Conservation (phyloP, 2,113 vertebrate species). For the Catharus minimus region DNA sequence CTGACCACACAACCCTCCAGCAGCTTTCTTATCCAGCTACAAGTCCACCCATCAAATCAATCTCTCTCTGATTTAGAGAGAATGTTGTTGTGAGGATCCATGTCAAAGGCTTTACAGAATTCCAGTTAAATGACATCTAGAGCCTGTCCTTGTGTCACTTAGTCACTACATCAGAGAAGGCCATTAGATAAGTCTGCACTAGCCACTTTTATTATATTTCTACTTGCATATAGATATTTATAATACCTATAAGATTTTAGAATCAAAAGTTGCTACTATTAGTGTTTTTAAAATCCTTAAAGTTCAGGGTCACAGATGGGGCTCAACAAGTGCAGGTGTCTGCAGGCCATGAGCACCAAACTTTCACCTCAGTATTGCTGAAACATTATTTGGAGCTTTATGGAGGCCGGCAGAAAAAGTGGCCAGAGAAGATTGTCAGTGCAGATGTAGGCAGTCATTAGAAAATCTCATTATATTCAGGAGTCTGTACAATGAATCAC, state of each 20-base stretch:
- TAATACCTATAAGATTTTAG: neutral
- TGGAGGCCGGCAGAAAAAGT: neutral
- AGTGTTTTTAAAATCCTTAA: neutral
- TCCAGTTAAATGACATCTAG: neutral
- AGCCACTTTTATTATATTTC: neutral
- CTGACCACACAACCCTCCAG: neutral
- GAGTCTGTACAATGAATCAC: constrained; percentile 35
- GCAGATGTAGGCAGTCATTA: constrained; percentile 37
- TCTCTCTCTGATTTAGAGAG: neutral
- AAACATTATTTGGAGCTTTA: neutral
- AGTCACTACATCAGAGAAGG: neutral
- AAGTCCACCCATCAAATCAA: neutral
- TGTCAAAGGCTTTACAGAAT: neutral
- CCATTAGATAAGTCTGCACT: fast-evolving
- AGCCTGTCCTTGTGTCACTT: neutral
- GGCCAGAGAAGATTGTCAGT: neutral
- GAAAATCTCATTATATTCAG: constrained; percentile 56
- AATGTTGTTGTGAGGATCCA: neutral
- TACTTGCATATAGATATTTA: neutral
- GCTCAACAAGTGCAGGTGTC: neutral
- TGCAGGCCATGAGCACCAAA: neutral
- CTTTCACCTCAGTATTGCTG: neutral
- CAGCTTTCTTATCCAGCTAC: neutral
- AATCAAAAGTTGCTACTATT: neutral
- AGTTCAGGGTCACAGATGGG: neutral